Evolutionary conservation across 1,140 invertebrate species (phyloP).

Genomic region (Plectus sambesii): DNA sequence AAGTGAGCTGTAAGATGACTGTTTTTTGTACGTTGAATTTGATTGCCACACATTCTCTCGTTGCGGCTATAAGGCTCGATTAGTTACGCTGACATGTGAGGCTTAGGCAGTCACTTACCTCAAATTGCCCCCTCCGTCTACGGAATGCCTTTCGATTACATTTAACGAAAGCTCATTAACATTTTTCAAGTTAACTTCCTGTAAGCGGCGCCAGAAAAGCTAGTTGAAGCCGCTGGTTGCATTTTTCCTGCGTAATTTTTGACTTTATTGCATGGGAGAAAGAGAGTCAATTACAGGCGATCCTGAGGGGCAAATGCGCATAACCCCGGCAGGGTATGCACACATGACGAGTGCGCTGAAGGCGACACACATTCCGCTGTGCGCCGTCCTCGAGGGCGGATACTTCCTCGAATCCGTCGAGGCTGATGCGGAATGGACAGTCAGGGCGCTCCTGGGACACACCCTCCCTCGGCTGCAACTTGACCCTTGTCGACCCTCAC

Average conservation of each 20-base stretch:
- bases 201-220: too few species aligned
- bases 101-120: not conserved
- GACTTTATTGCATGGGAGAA: not conserved
- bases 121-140: too few species aligned
- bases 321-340: slow-evolving; percentile 49
- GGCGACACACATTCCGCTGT: slow-evolving; percentile 28
- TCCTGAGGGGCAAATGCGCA: slow-evolving; percentile 46
- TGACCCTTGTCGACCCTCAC: too few species aligned
- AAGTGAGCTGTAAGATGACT: not conserved
- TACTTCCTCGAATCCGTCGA: slow-evolving; percentile 31
- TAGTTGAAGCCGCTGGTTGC: not conserved
- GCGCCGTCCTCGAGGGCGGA: slow-evolving; percentile 35
- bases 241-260: slow-evolving; percentile 1
- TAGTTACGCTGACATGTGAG: not conserved
- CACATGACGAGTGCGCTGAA: slow-evolving; percentile 50
- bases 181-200: too few species aligned
- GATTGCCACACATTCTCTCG: not conserved
- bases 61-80: slow-evolving; percentile 1
- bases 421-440: too few species aligned
- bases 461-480: too few species aligned
- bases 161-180: too few species aligned
- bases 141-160: too few species aligned
- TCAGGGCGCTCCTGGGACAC: too few species aligned
- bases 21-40: not conserved
- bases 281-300: slow-evolving; percentile 26